Evolutionary conservation across 2,797 vertebrate genomes (phyloP).

Genomic region (Epinephelus coioides): DNA sequence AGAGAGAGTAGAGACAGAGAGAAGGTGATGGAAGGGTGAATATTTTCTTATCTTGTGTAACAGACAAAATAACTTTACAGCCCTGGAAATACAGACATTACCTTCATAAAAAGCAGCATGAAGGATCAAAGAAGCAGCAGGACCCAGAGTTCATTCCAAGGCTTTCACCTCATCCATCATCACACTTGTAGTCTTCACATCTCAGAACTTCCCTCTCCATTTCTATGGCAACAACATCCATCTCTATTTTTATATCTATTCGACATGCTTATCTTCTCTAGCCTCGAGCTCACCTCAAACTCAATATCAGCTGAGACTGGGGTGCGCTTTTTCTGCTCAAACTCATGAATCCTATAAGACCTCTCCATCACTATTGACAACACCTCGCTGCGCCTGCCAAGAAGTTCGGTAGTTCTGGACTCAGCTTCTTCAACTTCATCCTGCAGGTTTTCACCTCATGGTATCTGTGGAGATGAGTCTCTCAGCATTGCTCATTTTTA

Average conservation of each 20-base stretch:
- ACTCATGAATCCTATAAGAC: slow-evolving; percentile 1
- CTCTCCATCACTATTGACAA: slow-evolving; percentile 23
- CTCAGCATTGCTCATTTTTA: not conserved
- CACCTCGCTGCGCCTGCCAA: slow-evolving; percentile 21
- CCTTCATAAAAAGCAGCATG: slow-evolving; percentile 8
- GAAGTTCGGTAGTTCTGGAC: slow-evolving; percentile 14
- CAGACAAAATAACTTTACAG: slow-evolving; percentile 17
- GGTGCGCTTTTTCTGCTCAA: slow-evolving; percentile 6
- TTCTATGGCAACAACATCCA: slow-evolving; percentile 54
- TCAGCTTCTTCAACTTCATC: not conserved
- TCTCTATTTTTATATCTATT: slow-evolving; percentile 44
- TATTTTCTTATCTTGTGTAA: slow-evolving; percentile 18
- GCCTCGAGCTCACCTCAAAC: slow-evolving; percentile 25
- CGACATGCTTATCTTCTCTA: slow-evolving; percentile 11
- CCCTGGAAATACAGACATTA: slow-evolving; percentile 26
- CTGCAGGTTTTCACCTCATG: not conserved
- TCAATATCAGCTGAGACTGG: not conserved
- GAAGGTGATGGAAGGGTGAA: slow-evolving; percentile 2
- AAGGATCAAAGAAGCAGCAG: slow-evolving; percentile 24
- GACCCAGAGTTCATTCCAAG: slow-evolving; percentile 6
- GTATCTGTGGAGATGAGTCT: not conserved
- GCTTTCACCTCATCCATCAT: slow-evolving; percentile 44
- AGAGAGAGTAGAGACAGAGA: slow-evolving; percentile 24
- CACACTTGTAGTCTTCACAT: not conserved
- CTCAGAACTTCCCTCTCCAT: slow-evolving; percentile 15